Base-by-base conservation (phyloP, 2,797 vertebrate genomes). In the Characodon lateralis region DNA sequence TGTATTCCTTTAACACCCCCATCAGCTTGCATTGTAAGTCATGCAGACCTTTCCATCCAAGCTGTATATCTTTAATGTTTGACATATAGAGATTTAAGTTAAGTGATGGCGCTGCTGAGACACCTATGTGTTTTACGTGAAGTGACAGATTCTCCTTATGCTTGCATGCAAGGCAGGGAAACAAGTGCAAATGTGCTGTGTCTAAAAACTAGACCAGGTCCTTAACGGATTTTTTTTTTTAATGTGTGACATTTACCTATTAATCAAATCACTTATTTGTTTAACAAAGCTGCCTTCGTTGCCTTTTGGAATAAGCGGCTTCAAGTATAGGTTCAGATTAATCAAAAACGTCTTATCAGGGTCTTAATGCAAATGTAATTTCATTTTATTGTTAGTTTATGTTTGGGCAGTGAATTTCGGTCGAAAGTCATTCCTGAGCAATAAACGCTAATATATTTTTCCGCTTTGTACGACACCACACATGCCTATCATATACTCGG, bases 111-210 rank as follows among this genome's bases (percentile, higher is more conserved):
- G 84, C 74, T 71, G 56, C 24, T 86, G 68, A 84, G 85, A 90
- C 85, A 87, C 82, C 79, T 76, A 70, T 90, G 78, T 85, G 72
- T 88, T 85, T 66, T 66, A 41, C 35, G 3, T 89, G 80, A 82
- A 85, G 81, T 89, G 84, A 88, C 80, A 76, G 86, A 85, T 88
- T 82, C 82, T 87, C 78, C 82, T 90, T 86, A 85, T 80, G 80
- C 83, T 71, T 59, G 72, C 69, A 59, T 79, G 83, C 24, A 48
- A 83, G 78, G 86, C 41, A 73, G 77, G 74, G 77, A 79, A 75
- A 78, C 59, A 71, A 59, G 69, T 53, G 76, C 65, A 76, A 74
- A 46, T 59, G 66, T 79, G 81, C 71, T 72, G 83, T 63, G 75
- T 74, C 61, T 83, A 72, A 72, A 88, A 78, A 82, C 78, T 71